These are phyloP conservation scores for Teinopalpus imperialis DNA, from an alignment of 2,888 invertebrate genomes.

Conservation along the genomic window DNA sequence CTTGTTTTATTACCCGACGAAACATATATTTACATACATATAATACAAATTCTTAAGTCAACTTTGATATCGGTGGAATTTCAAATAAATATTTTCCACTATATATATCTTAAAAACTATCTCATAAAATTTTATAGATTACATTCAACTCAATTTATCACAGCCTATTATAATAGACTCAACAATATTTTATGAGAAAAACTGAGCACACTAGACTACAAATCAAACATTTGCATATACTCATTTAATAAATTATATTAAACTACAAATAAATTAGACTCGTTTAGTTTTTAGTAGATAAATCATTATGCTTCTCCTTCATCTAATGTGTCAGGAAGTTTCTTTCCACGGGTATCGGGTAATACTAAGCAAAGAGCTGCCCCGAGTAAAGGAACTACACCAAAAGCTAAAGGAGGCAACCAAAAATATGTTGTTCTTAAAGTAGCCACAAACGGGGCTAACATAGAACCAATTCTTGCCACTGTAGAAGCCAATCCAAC, in stretches of 20 bases:
- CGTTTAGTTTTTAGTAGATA: constrained; percentile 22
- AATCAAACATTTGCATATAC: constrained; percentile 2
- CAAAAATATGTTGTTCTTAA: constrained; percentile 78
- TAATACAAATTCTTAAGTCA: background rate
- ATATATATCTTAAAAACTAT: constrained; percentile 8
- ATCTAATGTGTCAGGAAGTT: constrained; percentile 89
- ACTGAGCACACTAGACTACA: background rate
- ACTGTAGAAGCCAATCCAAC: constrained; percentile 93
- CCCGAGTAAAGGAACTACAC: constrained; percentile 85
- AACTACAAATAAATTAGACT: constrained; percentile 23
- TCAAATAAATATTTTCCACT: constrained; percentile 5
- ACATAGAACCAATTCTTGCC: constrained; percentile 92
- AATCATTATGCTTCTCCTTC: constrained; percentile 85
- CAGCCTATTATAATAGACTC: constrained; percentile 57
- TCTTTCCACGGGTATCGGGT: constrained; percentile 90
- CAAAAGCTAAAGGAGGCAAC: constrained; percentile 88
- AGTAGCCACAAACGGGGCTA: constrained; percentile 91
- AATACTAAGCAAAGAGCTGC: constrained; percentile 85
- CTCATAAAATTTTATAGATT: constrained; percentile 29
- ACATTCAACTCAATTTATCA: constrained; percentile 46
- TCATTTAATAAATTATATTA: constrained; percentile 20
- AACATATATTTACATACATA: background rate
- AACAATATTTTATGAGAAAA: constrained; percentile 5
- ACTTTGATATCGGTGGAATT: constrained; percentile 2
- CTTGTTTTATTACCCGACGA: constrained; percentile 5